Base-by-base conservation (phyloP, 1,140 invertebrate genomes). In the Heliconius hermathena region DNA sequence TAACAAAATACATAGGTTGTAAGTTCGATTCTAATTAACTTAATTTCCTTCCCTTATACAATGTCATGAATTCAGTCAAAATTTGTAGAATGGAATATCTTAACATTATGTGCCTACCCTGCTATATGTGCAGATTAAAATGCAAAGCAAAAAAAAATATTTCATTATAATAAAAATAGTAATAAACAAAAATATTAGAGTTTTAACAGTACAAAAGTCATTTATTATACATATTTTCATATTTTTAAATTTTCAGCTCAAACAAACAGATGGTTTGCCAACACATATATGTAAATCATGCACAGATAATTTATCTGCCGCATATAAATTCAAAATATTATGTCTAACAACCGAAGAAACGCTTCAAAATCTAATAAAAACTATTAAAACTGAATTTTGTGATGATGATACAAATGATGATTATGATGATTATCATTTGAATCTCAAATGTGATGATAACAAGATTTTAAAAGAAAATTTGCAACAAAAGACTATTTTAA, bases 291-390 rank as follows among this genome's bases (percentile, higher is more conserved):
- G 89, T 29, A 73, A 81, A 2, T 36, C 22, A 5, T 91, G 89
- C 29, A 72, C 85, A 8, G 71, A 73, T 8, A 81, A 89, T 22
- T 49, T 91, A 9, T 78, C 85, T 4, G 77, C 84, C 3, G 89
- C 89, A 1, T 71, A 86, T 49, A 86, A 85, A 26, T 91, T 91
- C 70, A 91, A 91, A 84, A 84, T 79, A 9, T 79, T 71, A 9
- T 91, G 87, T 26, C 54, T 90, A 46, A 26, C 82, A 0, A 81
- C 88, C 0, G 85, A 89, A 11, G 36, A 84, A 9, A 80, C 80
- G 5, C 84, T 87, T 20, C 75, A 73, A 18, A 83, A 77, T 4
- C 11, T 71, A 46, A n/a, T 79, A 74, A 38, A 79, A 1, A 79
- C 8, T 33, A 33, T 79, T 13, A 79, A 79, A 79, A 20, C 54